Base-by-base conservation (phyloP, 2,113 vertebrate species). In the Apus apus region DNA sequence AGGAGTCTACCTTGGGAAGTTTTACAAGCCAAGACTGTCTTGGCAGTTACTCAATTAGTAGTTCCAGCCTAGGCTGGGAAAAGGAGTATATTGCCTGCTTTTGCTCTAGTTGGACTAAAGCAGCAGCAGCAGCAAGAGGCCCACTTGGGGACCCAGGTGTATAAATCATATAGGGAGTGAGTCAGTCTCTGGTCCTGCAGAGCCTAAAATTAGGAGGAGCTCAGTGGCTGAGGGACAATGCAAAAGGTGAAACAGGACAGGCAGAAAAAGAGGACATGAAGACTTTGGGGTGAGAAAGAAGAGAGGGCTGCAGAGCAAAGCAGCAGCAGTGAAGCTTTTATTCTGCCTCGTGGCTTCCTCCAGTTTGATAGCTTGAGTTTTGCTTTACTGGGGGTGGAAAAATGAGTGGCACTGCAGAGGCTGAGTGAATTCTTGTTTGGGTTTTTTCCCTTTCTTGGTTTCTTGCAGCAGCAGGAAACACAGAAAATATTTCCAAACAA, bases 401-500 rank as follows among this genome's bases (percentile, higher is more conserved):
- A 94, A 85, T 75, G 84, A 92, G 45, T 91, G 84, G 73, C 76
- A 85, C 40, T 72, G 85, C 95, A 76, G 79, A 92, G 87, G 68
- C 82, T 93, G 92, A 94, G 38, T 61, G 75, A 95, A 65, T 78
- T 53, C 32, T 54, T 96, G 75, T 90, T 95, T 87, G 83, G 73
- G 57, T 73, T 71, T 68, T 20, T 5, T 5, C 9, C 34, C 43
- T 15, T 65, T 29, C 65, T 51, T 85, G 14, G 71, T 87, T 93
- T 62, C 82, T 74, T 84, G 82, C 93, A 96, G 87, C 93, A 96
- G 92, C 85, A 90, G 90, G 93, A 90, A 95, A 73, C 89, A 73
- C 34, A 75, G 78, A 43, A 87, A 93, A 95, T 77, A 92, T 84
- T 92, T 86, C 93, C 86, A 95, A 94, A 95, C 88, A 96, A 95